Base-by-base conservation (phyloP, 2,888 invertebrate species). In the Nemotelus nigrinus region DNA sequence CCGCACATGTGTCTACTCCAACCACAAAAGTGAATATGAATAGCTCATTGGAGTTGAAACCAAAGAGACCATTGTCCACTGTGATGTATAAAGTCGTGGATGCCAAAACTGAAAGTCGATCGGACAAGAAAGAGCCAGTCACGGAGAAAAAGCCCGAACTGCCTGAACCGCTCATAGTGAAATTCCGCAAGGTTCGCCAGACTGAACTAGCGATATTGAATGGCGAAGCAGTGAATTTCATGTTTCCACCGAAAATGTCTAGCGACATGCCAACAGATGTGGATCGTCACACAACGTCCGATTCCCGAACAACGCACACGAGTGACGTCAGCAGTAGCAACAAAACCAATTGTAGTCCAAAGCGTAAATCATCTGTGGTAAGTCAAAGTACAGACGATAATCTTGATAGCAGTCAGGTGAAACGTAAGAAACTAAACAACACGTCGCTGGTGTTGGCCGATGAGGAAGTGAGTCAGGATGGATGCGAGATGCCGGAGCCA, bases 221-320 rank as follows among this genome's bases (percentile, higher is more conserved):
- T 83, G 94, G 94, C 82, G 95, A 96, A 85, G 96, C 96, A 0
- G 95, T 95, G 82, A 95, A 93, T 82, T 96, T 96, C 84, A 92
- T 96, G 91, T 96, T 96, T 84, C 93, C 94, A 0, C 92, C 90
- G 81, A 79, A 78, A 57, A n/a, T 81, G 83, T 86, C 85, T 8
- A 86, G 85, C 71, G 87, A 86, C n/a, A 77, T 77, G 39, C 58
- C 83, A 7, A 91, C 91, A 0, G 90, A 90, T 80, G 84, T 86
- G 25, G 88, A 89, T 64, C 88, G 88, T 3, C 88, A 89, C 5
- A 89, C 88, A 63, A 88, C 87, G 63, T 90, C 87, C 0, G 87
- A 87, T 25, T 47, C 60, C 39, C 70, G 77, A 57, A 48, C 82
- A 82, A 10, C 48, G 87, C 76, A 86, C 86, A 55, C 84, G 87